Base-by-base conservation (phyloP, 2,113 vertebrate genomes). In the Oceanites oceanicus region DNA sequence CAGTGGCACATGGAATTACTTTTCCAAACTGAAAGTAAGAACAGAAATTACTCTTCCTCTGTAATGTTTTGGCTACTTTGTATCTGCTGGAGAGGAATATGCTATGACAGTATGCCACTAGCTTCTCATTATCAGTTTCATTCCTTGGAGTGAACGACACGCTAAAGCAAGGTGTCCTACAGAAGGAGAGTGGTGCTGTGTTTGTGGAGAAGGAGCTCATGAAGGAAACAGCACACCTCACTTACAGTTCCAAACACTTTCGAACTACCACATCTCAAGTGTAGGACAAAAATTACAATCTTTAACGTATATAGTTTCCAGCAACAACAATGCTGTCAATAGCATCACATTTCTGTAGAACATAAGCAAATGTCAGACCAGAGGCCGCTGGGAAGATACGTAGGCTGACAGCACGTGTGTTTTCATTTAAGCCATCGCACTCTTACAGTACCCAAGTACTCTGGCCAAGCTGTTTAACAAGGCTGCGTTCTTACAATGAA, bases 141-240 rank as follows among this genome's bases (percentile, higher is more conserved):
- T 38, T 66, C 36, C 25, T 77, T 6, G 2, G 19, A 52, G 27
- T 6, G 27, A 86, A 55, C 0, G 0, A 45, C 20, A 1, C 2
- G 3, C 30, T 88, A 55, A 90, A 82, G 44, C 56, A 78, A 49
- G 26, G 26, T 15, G 16, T 50, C 23, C 11, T 42, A 86, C 11
- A 52, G 38, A 62, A 74, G 34, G 25, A 74, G 25, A 50, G 7
- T 1, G 1, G 65, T 45, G 47, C 47, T 81, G 20, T 53, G 15
- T 59, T 23, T 29, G 36, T 30, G 34, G 13, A 77, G 36, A 88
- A 86, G 9, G 44, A 88, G 13, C 18, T 86, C 53, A 61, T 8
- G 44, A 84, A 49, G 45, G 26, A 80, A 95, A 47, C 2, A 1
- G 50, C 61, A 87, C 21, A 50, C 13, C 12, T 74, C 68, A 88